Conservation (phyloP, 2,113 vertebrate genomes). For the Narcine bancroftii region DNA sequence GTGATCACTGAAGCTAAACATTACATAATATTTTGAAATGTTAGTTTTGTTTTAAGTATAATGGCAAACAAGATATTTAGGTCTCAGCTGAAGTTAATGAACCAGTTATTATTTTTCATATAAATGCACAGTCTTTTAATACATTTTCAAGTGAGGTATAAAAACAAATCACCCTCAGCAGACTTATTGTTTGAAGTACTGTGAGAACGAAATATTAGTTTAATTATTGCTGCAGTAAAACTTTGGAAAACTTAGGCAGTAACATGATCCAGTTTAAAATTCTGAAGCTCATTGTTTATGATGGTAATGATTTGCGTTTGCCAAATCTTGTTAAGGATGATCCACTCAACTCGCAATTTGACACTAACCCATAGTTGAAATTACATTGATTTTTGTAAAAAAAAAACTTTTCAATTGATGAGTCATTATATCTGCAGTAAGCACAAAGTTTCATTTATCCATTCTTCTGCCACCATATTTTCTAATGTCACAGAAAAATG, state of each 20-base stretch:
- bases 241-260: neutral
- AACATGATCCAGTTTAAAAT: neutral
- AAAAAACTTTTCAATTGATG: neutral
- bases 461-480: neutral
- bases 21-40: constrained; percentile 11
- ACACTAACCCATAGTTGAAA: neutral
- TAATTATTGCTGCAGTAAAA: neutral
- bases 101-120: neutral
- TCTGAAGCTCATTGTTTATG: neutral
- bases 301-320: neutral
- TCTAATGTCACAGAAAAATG: neutral
- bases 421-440: neutral
- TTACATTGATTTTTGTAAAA: neutral
- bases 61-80: neutral
- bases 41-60: neutral
- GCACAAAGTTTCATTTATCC: neutral
- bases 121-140: neutral
- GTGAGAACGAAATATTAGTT: neutral
- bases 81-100: neutral
- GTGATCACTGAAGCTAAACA: neutral
- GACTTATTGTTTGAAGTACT: neutral
- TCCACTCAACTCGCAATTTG: neutral
- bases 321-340: neutral
- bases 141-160: neutral
- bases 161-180: neutral